Evolutionary conservation across 2,888 invertebrate genomes (phyloP).

Genomic region (Drosophila anomelani): DNA sequence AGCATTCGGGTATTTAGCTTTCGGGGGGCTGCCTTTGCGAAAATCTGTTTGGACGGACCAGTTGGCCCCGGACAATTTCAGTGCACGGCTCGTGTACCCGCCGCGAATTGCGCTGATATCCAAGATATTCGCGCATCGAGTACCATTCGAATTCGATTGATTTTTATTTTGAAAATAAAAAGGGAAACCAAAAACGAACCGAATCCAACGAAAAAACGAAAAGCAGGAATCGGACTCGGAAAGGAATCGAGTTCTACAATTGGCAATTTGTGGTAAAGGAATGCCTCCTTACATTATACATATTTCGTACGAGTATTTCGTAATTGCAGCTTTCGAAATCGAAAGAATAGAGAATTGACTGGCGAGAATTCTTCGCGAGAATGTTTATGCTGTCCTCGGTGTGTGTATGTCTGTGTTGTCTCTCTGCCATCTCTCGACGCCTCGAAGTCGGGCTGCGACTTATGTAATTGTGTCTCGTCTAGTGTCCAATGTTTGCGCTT

Average conservation of each 20-base stretch:
- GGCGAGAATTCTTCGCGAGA: slow-evolving; percentile 7
- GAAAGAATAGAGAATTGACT: slow-evolving; percentile 31
- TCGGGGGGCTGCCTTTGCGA: slow-evolving; percentile 51
- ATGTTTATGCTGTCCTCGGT: slow-evolving; percentile 20
- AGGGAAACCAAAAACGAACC: slow-evolving; percentile 40
- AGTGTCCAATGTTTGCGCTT: slow-evolving; percentile 50
- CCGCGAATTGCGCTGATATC: slow-evolving; percentile 52
- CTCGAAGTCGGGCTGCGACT: slow-evolving; percentile 31
- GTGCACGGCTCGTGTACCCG: slow-evolving; percentile 69
- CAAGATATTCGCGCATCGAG: slow-evolving; percentile 18
- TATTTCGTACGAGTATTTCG: slow-evolving; percentile 52
- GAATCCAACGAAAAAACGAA: slow-evolving; percentile 37
- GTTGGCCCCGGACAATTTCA: slow-evolving; percentile 77
- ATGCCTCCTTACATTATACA: slow-evolving; percentile 12
- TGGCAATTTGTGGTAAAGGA: slow-evolving; percentile 56
- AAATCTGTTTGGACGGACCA: slow-evolving; percentile 61
- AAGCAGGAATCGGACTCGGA: slow-evolving; percentile 38
- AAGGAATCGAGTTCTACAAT: slow-evolving; percentile 5
- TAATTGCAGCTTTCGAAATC: slow-evolving; percentile 61
- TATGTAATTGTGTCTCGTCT: slow-evolving; percentile 67
- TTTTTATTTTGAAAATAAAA: slow-evolving; percentile 53
- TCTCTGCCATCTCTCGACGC: slow-evolving; percentile 19
- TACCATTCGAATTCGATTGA: slow-evolving; percentile 41
- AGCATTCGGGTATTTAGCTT: slow-evolving; percentile 8
- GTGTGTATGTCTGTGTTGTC: neutral